These are phyloP conservation scores for Peromyscus polionotus DNA, from an alignment of 2,113 vertebrate genomes.

Conservation along the genomic window DNA sequence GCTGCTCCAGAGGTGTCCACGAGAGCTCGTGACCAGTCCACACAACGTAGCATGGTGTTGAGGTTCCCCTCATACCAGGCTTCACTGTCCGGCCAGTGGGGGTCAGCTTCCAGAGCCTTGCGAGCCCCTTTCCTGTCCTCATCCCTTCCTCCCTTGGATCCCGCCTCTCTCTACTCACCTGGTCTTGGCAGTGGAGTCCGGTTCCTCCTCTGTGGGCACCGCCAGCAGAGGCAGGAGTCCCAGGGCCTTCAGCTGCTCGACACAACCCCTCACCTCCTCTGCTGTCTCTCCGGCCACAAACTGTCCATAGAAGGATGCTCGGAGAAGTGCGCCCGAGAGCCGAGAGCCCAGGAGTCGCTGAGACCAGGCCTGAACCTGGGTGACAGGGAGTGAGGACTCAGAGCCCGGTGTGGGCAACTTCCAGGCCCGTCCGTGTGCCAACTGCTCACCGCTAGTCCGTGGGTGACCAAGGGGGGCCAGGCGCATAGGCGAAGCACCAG, in stretches of 20 bases:
- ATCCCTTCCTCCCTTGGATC: not conserved
- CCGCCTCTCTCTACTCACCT: slow-evolving; percentile 71
- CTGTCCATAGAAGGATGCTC: slow-evolving; percentile 92
- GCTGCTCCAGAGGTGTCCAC: slow-evolving; percentile 82
- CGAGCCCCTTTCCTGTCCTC: not conserved
- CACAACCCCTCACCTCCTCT: slow-evolving; percentile 88
- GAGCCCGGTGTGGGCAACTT: not conserved
- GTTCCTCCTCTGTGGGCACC: slow-evolving; percentile 93
- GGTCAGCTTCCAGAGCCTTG: not conserved
- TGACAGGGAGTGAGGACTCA: slow-evolving; percentile 28
- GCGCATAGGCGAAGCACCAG: slow-evolving; percentile 79
- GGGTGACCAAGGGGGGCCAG: slow-evolving; percentile 79
- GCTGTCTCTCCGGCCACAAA: slow-evolving; percentile 94
- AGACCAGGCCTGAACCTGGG: slow-evolving; percentile 88
- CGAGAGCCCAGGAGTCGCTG: slow-evolving; percentile 87
- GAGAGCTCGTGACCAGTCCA: slow-evolving; percentile 89
- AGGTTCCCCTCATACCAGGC: slow-evolving; percentile 82
- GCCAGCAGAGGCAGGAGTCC: slow-evolving; percentile 93
- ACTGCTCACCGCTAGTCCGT: slow-evolving; percentile 74
- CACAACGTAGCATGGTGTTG: slow-evolving; percentile 90
- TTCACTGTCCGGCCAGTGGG: slow-evolving; percentile 61
- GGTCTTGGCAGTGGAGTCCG: slow-evolving; percentile 87
- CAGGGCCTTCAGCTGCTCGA: slow-evolving; percentile 88
- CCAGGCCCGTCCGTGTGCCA: not conserved
- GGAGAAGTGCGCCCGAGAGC: slow-evolving; percentile 86